These are phyloP conservation scores for Ellobius talpinus DNA, from an alignment of 2,113 vertebrate species.

Conservation along the genomic window DNA sequence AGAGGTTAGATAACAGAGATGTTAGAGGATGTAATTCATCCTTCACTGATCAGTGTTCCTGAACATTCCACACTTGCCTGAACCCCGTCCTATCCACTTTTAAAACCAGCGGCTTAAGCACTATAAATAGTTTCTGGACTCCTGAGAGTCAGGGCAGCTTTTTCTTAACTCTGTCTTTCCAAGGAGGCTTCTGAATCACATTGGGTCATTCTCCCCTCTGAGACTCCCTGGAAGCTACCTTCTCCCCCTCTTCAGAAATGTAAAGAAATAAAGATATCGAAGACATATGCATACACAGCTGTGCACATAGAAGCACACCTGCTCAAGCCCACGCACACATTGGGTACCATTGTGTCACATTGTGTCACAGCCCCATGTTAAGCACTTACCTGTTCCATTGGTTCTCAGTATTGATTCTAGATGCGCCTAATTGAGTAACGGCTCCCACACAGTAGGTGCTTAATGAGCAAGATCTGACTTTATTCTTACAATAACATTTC, in stretches of 20 bases:
- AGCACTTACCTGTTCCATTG: background rate
- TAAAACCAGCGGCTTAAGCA: background rate
- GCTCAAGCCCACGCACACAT: background rate
- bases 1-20: constrained; percentile 68
- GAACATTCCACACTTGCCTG: background rate
- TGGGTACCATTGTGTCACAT: background rate
- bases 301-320: background rate
- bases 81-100: background rate
- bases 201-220: background rate
- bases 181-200: background rate
- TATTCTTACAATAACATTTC: background rate
- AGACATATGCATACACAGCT: background rate
- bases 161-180: background rate
- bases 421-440: background rate
- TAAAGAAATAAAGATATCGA: background rate
- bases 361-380: background rate
- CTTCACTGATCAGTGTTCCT: constrained; percentile 38
- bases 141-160: background rate
- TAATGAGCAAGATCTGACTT: background rate
- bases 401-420: background rate
- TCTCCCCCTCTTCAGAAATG: background rate
- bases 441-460: too few relatives aligned
- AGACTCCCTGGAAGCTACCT: background rate
- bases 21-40: constrained; percentile 62
- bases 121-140: background rate